phyloP scores from a whole-genome alignment of 2,888 invertebrate species.

The Leptodirus hochenwartii region DNA sequence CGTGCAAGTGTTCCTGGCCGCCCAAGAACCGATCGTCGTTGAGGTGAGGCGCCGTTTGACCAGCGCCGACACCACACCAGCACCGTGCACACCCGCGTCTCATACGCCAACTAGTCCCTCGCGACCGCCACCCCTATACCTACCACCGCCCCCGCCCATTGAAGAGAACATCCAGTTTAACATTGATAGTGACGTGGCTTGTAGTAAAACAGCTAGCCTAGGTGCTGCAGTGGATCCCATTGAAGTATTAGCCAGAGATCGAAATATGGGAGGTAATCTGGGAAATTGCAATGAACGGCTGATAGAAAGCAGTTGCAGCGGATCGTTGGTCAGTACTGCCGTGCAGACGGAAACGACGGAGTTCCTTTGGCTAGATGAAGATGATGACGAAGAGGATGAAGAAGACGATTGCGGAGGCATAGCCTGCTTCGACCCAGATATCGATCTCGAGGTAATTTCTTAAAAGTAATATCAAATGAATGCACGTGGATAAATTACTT shows the following conservation, averaged over 20 bases:
- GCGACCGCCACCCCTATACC: conserved; percentile 1
- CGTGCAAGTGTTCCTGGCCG: conserved; percentile 37
- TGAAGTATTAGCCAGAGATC: no score
- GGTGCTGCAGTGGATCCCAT: no score
- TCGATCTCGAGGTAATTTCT: conserved; percentile 35
- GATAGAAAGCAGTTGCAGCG: conserved; percentile 9
- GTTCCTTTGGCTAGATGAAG: conserved; percentile 24
- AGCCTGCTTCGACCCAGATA: conserved; percentile 35
- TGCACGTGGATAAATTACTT: no score
- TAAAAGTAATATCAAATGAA: no score
- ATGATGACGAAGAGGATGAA: conserved; percentile 35
- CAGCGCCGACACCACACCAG: conserved; percentile 8
- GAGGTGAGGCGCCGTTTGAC: conserved; percentile 33
- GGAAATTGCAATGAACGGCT: not conserved
- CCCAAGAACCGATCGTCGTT: conserved; percentile 39
- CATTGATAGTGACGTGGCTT: no score
- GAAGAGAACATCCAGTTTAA: no score
- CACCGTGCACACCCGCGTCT: conserved; percentile 1
- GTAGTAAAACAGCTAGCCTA: no score
- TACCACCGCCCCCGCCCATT: no score
- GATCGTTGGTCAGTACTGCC: conserved; percentile 28
- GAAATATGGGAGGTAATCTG: no score
- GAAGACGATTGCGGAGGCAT: no score
- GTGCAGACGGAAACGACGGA: conserved; percentile 35
- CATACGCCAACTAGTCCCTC: conserved; percentile 3